Evolutionary conservation across 2,797 vertebrate genomes (phyloP).

Genomic region (Pseudocheirus occidentalis): DNA sequence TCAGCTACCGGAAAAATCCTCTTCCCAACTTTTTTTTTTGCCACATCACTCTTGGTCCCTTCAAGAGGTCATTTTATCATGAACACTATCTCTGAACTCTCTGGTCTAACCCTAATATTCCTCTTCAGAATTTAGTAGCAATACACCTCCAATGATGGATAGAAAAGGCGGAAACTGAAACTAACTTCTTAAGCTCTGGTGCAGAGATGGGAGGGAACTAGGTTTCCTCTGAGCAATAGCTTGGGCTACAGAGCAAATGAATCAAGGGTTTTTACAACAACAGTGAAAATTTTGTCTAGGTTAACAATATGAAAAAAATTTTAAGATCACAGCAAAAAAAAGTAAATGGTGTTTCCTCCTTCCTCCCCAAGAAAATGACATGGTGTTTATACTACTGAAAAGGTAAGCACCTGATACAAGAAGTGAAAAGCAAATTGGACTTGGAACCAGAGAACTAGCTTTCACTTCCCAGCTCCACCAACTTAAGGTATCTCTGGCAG

Average conservation of each 20-base stretch:
- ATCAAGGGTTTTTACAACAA: neutral
- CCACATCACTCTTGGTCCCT: slow-evolving; percentile 13
- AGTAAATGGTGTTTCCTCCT: neutral
- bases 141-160: neutral
- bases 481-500: neutral
- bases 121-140: neutral
- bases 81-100: slow-evolving; percentile 30
- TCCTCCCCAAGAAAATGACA: neutral
- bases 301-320: neutral
- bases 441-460: neutral
- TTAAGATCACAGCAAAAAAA: neutral
- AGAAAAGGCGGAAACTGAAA: neutral
- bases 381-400: neutral
- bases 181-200: no score
- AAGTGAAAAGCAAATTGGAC: neutral
- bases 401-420: neutral
- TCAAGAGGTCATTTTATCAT: slow-evolving; percentile 8
- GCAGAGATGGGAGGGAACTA: neutral
- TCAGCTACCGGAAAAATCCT: neutral
- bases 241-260: neutral
- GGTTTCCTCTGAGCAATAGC: neutral
- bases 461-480: neutral
- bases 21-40: slow-evolving; percentile 30
- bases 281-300: neutral
- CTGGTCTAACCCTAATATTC: neutral